These are phyloP conservation scores for Centropus unirufus DNA, from an alignment of 2,113 vertebrate genomes.

Conservation along the genomic window DNA sequence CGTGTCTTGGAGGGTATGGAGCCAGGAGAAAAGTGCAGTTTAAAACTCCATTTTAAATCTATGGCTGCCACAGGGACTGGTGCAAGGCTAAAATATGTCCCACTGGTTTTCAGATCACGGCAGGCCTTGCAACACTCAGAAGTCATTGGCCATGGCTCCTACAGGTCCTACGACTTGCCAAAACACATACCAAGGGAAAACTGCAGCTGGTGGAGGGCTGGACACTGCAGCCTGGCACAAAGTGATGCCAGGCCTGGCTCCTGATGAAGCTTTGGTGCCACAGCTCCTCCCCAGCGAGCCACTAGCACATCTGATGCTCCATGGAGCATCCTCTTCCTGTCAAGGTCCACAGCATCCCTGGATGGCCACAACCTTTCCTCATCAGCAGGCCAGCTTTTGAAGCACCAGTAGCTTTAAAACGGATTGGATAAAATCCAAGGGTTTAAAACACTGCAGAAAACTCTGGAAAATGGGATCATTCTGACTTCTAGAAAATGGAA, in stretches of 20 bases:
- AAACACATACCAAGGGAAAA: not conserved
- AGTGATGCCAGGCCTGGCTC: accelerated
- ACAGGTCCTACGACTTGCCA: not conserved
- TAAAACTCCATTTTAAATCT: not conserved
- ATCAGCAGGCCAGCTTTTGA: not conserved
- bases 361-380: not conserved
- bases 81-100: not conserved
- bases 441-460: not conserved
- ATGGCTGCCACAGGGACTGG: not conserved
- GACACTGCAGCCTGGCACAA: not conserved
- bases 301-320: accelerated
- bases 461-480: not conserved
- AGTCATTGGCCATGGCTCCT: not conserved
- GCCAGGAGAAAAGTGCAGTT: not conserved
- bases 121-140: not conserved
- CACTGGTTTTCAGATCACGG: not conserved
- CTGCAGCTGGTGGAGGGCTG: not conserved
- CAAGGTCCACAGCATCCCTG: no score
- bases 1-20: accelerated
- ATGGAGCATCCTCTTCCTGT: not conserved
- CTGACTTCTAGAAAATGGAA: not conserved
- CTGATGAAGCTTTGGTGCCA: not conserved
- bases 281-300: not conserved
- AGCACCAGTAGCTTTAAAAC: not conserved
- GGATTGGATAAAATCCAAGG: not conserved